phyloP scores from a whole-genome alignment of 2,888 invertebrate species.

The Megalurothrips usitatus region DNA sequence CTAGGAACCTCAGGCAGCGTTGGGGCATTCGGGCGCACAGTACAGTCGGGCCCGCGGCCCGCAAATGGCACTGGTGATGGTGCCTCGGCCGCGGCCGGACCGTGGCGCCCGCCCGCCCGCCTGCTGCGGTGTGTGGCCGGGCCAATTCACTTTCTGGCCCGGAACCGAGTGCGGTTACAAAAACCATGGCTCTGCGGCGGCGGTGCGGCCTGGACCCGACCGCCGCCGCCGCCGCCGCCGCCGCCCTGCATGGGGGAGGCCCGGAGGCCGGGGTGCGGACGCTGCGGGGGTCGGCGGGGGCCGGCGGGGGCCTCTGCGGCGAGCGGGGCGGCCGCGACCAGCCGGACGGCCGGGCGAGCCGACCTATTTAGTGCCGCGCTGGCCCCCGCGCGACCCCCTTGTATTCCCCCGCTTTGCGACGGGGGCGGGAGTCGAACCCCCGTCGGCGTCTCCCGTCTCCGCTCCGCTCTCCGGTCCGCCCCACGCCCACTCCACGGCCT shows the following conservation, averaged over 20 bases:
- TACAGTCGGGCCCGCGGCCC: slow-evolving; percentile 23
- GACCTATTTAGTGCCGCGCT: neutral
- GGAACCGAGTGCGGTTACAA: slow-evolving; percentile 5
- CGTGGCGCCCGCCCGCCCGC: too few species aligned
- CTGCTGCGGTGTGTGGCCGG: neutral
- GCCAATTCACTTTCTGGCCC: neutral
- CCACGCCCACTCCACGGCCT: too few species aligned
- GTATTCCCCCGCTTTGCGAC: too few species aligned
- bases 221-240: neutral
- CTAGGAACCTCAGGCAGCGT: too few species aligned
- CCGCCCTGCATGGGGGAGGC: neutral
- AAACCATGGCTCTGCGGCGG: neutral
- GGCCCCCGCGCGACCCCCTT: too few species aligned
- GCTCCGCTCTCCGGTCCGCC: neutral
- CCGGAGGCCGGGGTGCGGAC: neutral
- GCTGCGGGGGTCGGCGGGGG: neutral
- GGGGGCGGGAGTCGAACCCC: neutral
- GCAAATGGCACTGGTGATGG: too few species aligned
- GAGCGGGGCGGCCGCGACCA: too few species aligned
- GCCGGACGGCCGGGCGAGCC: neutral
- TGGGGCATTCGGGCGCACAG: slow-evolving; percentile 33
- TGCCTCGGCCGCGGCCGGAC: slow-evolving; percentile 33
- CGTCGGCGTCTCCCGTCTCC: neutral
- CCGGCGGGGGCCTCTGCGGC: neutral
- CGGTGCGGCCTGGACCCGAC: neutral